Evolutionary conservation across 1,140 invertebrate genomes (phyloP).

Genomic region (Babylonia areolata): DNA sequence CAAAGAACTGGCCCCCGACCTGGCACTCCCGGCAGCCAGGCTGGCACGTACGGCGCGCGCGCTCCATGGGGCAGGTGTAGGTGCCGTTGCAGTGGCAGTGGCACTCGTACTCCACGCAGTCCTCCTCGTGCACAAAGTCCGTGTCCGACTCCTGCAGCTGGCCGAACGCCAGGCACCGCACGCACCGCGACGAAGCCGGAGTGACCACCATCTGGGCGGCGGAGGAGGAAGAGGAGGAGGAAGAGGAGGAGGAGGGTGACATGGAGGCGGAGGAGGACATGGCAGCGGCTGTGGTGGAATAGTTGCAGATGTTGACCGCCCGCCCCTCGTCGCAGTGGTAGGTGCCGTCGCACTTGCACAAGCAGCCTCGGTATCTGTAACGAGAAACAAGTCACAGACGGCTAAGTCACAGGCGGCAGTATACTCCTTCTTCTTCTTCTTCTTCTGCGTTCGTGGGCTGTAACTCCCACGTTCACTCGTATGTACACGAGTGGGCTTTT

Average conservation of each 20-base stretch:
- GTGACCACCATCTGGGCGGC: not conserved
- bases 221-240: not conserved
- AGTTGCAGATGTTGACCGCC: constrained; percentile 52
- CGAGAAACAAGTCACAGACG: too few species aligned
- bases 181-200: constrained; percentile 38
- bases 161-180: constrained; percentile 49
- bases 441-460: too few species aligned
- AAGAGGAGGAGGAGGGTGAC: constrained; percentile 25
- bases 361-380: constrained; percentile 52
- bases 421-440: too few species aligned
- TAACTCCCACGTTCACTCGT: too few species aligned
- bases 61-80: constrained; percentile 57
- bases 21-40: constrained; percentile 51
- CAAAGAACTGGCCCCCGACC: constrained; percentile 46
- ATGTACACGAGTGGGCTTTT: too few species aligned
- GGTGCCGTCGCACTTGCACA: constrained; percentile 58
- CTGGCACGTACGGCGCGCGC: constrained; percentile 51
- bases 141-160: constrained; percentile 41
- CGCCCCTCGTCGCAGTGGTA: constrained; percentile 55
- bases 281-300: constrained; percentile 13
- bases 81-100: constrained; percentile 59
- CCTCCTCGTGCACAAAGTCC: constrained; percentile 54
- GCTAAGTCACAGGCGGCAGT: too few species aligned
- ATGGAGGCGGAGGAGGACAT: not conserved
- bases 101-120: constrained; percentile 61